Evolutionary conservation across 1,140 invertebrate species (phyloP), one percentile per base, ranked within the genome.

Genomic region (Homalodisca vitripennis): DNA sequence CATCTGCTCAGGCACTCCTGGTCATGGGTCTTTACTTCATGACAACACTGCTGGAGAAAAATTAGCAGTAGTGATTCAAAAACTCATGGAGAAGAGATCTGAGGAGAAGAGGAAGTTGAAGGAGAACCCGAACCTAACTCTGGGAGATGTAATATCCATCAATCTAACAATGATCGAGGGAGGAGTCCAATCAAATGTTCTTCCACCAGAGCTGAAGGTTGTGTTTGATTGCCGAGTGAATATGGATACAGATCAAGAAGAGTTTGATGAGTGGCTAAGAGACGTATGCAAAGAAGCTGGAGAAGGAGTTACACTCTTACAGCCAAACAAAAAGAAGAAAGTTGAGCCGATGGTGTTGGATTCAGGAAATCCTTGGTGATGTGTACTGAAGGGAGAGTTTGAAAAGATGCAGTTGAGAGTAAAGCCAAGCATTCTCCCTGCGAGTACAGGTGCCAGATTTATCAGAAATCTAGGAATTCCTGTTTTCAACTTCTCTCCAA

Each of bases 101-200:
- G 74, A 84, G 66, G 85, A 95, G 77, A 88, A 89, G 71, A 76
- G 82, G 26, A 86, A 86, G 73, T 77, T 95, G 32, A 81, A 86
- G 14, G 80, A 81, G 13, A 84, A 92, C 79, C 81, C 86, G 0
- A 81, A 86, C 62, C 75, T 90, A 1, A 84, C 81, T 1, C 81
- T 95, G 46, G 93, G 94, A 10, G 91, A 96, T 82, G 92, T 97
- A 0, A 94, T 92, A 0, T 90, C 93, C 1, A 80, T 97, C 0
- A 98, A 98, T 82, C 81, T 97, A 66, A 98, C 93, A 0, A 87
- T 88, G 78, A 66, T 81, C 69, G 60, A 90, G 85, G 95, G 95
- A 67, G 96, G 96, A n/a, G 87, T 97, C 1, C 95, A 98, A 79
- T 82, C 86, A n/a, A 98, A 98, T 81, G 94, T 98, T 1, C 85